Conservation (phyloP, 2,113 vertebrate species). For the Daphoenositta chrysoptera region DNA sequence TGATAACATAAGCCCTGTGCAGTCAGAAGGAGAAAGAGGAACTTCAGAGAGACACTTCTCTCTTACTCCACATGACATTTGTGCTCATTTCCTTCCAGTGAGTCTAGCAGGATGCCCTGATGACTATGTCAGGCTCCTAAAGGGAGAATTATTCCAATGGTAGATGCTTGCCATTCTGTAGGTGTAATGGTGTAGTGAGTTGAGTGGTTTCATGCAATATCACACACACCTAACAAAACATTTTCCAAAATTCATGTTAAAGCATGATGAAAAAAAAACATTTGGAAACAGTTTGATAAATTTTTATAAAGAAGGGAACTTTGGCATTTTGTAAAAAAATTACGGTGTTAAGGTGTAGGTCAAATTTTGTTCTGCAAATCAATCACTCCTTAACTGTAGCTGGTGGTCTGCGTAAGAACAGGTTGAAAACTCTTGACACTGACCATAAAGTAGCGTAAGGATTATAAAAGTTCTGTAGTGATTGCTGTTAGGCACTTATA, state of each 20-base stretch:
- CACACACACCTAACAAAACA: not conserved
- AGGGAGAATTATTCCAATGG: not conserved
- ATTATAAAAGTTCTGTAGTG: not conserved
- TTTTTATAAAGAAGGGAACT: not conserved
- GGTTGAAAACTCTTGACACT: not conserved
- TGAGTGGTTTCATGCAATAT: not conserved
- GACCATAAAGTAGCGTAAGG: not conserved
- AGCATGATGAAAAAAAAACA: not conserved
- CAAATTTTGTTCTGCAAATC: not conserved
- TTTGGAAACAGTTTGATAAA: not conserved
- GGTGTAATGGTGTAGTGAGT: not conserved
- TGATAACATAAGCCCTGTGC: not conserved
- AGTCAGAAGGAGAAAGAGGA: not conserved
- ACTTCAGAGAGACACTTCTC: not conserved
- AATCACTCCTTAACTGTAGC: not conserved
- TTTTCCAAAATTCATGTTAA: not conserved
- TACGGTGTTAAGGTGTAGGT: not conserved
- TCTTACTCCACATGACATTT: not conserved
- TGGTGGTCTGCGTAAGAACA: not conserved
- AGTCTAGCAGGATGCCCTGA: not conserved
- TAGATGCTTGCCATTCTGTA: not conserved
- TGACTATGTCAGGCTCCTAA: not conserved
- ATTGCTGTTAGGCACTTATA: not conserved
- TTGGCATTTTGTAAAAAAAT: not conserved
- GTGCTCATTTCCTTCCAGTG: not conserved